Percentiles rank a stretch among this genome's conserved stretches.
These are phyloP conservation scores for Peromyscus attwateri DNA, from an alignment of 2,797 vertebrate species.

Conservation along the genomic window DNA sequence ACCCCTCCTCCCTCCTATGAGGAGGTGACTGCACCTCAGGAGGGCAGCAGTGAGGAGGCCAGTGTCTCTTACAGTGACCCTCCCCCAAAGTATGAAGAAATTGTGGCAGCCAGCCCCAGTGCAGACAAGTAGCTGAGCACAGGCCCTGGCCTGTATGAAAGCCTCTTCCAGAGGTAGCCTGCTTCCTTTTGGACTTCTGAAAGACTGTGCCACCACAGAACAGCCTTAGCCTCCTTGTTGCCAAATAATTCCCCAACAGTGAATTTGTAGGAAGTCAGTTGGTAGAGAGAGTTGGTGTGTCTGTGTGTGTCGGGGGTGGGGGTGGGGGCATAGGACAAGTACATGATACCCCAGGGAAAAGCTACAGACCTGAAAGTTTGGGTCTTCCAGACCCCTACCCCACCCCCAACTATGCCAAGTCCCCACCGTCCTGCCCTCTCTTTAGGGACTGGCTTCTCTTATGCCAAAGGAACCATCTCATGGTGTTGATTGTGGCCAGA, in stretches of 20 bases:
- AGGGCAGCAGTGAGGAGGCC: constrained; percentile 93
- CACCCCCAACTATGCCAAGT: background rate
- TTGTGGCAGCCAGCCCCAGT: constrained; percentile 85
- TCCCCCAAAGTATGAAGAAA: constrained; percentile 94
- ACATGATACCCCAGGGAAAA: constrained; percentile 21
- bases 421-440: background rate
- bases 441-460: constrained; percentile 69
- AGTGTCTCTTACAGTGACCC: constrained; percentile 91
- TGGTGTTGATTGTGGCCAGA: constrained; percentile 7
- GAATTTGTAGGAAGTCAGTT: constrained; percentile 68
- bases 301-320: background rate
- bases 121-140: constrained; percentile 80
- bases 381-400: constrained; percentile 14
- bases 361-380: background rate
- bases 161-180: constrained; percentile 60
- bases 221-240: constrained; percentile 86
- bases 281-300: constrained; percentile 53
- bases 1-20: constrained; percentile 94
- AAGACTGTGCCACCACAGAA: constrained; percentile 85
- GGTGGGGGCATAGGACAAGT: background rate
- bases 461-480: constrained; percentile 75
- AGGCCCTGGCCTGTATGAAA: background rate
- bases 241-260: constrained; percentile 82
- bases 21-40: constrained; percentile 92
- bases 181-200: constrained; percentile 70